A percentile compares a stretch with the other conserved stretches of the same genome.
Evolutionary conservation across 64 coral and sea anemone genomes (phyloP).

Genomic region (Dendrophyllia cribrosa): DNA sequence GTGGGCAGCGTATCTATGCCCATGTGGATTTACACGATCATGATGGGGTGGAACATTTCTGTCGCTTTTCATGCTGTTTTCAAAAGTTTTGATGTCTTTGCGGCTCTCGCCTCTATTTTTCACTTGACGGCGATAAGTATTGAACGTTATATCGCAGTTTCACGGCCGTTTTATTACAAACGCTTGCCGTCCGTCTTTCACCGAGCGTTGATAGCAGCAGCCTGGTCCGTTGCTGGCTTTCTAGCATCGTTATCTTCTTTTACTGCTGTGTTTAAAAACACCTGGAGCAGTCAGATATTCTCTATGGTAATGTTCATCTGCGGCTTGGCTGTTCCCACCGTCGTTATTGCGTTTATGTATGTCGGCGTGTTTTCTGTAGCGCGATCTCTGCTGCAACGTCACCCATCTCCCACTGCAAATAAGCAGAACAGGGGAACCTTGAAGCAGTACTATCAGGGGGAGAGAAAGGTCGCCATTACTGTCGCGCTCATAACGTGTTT

Average conservation of each 20-base stretch:
- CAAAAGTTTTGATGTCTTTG: slow-evolving; percentile 63
- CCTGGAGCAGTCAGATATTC: neutral
- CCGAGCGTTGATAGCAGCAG: slow-evolving; percentile 34
- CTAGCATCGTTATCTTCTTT: slow-evolving; percentile 21
- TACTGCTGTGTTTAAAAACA: neutral
- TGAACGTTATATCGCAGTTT: slow-evolving; percentile 80
- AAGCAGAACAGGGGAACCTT: slow-evolving; percentile 9
- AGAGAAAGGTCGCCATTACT: slow-evolving; percentile 62
- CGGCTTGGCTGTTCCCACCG: slow-evolving; percentile 33
- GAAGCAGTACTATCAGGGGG: slow-evolving; percentile 14
- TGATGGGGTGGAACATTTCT: slow-evolving; percentile 19
- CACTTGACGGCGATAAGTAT: slow-evolving; percentile 79
- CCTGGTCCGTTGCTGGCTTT: slow-evolving; percentile 58
- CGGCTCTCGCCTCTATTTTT: slow-evolving; percentile 75
- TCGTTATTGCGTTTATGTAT: slow-evolving; percentile 36
- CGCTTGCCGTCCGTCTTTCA: slow-evolving; percentile 42
- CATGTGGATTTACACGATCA: slow-evolving; percentile 74
- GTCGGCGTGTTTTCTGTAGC: slow-evolving; percentile 30
- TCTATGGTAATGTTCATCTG: slow-evolving; percentile 3
- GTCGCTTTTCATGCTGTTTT: slow-evolving; percentile 51
- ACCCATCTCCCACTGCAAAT: neutral
- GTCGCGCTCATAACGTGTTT: slow-evolving; percentile 48
- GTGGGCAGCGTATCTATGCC: slow-evolving; percentile 79
- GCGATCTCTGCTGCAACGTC: slow-evolving; percentile 40
- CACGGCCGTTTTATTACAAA: slow-evolving; percentile 73